These are phyloP conservation scores for Delia radicum DNA, from an alignment of 1,140 invertebrate genomes.

Conservation along the genomic window DNA sequence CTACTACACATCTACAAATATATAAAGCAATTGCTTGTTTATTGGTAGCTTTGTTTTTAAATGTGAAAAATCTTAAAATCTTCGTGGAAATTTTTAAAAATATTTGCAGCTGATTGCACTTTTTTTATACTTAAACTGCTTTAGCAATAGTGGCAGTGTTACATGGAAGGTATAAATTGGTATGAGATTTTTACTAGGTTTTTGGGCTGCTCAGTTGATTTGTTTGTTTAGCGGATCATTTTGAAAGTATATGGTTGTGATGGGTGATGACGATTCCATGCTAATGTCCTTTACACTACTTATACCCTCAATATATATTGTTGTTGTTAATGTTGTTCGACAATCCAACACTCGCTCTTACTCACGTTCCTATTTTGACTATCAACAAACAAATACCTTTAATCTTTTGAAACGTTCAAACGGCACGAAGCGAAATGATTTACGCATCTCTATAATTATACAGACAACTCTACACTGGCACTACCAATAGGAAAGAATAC, in stretches of 20 bases:
- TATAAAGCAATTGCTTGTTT: background rate
- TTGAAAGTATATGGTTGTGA: background rate
- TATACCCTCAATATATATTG: background rate
- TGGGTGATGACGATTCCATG: background rate
- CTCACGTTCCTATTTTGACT: background rate
- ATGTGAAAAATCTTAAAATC: constrained; percentile 48
- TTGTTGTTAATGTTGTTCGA: background rate
- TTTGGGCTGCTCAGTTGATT: background rate
- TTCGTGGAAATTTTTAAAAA: constrained; percentile 55
- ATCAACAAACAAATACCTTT: constrained; percentile 34
- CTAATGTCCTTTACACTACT: background rate
- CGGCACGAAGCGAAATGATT: constrained; percentile 54
- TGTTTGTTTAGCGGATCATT: constrained; percentile 16
- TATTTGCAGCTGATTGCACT: constrained; percentile 54
- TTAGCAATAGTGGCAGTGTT: background rate
- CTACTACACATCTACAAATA: background rate
- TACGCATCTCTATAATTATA: constrained; percentile 34
- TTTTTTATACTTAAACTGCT: background rate
- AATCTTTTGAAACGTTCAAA: constrained; percentile 53
- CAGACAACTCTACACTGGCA: no score
- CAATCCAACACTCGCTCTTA: background rate
- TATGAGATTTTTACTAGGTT: background rate
- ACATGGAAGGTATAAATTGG: background rate
- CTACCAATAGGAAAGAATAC: no score
- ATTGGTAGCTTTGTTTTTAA: background rate